phyloP scores from a whole-genome alignment of 2,888 invertebrate genomes.

The Campoletis raptor region DNA sequence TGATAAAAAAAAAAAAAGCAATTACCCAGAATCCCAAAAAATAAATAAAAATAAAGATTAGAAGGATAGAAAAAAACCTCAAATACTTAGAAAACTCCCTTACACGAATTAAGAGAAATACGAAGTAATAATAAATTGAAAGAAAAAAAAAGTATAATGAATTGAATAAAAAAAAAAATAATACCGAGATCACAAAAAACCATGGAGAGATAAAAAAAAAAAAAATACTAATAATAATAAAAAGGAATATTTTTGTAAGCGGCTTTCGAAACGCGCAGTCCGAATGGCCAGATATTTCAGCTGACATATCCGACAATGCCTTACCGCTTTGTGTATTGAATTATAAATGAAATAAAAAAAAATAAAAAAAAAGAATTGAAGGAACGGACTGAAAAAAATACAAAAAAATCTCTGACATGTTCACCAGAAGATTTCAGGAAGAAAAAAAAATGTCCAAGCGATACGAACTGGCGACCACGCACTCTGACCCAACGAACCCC shows the following conservation, averaged over 20 bases:
- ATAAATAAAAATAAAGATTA: neutral
- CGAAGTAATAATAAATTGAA: constrained; percentile 12
- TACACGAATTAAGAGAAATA: constrained; percentile 5
- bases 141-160: neutral
- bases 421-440: neutral
- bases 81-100: neutral
- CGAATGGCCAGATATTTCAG: constrained; percentile 82
- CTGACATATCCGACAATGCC: constrained; percentile 85
- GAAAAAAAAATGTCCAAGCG: constrained; percentile 26
- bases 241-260: constrained; percentile 82
- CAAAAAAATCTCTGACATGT: constrained; percentile 15
- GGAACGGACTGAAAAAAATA: constrained; percentile 10
- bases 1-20: neutral
- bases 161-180: neutral
- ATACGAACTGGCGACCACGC: constrained; percentile 38
- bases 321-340: constrained; percentile 83
- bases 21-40: neutral
- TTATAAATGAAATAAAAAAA: constrained; percentile 64
- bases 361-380: constrained; percentile 19
- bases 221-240: constrained; percentile 52
- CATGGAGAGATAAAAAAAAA: constrained; percentile 21
- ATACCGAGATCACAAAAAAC: constrained; percentile 25
- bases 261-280: constrained; percentile 81
- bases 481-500: constrained; percentile 40
- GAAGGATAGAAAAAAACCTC: neutral